Conservation (phyloP, 92 coral and sea anemone genomes). For the Porites rus region DNA sequence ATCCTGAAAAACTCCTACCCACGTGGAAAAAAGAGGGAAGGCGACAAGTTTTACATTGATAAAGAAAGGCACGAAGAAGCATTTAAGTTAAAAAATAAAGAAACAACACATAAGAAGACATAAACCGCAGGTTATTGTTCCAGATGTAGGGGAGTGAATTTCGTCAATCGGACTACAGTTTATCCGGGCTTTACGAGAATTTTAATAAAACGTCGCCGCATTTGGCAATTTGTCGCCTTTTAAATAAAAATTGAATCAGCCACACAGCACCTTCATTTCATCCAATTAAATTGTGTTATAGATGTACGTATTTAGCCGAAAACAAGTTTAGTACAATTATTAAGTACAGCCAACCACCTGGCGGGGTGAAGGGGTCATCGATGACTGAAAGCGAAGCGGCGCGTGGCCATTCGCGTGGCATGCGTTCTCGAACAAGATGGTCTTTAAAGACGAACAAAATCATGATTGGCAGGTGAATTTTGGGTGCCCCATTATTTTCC, state of each 20-base stretch:
- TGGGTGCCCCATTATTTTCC: constrained; percentile 62
- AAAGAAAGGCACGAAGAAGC: constrained; percentile 11
- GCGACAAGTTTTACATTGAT: not conserved
- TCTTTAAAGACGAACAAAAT: constrained; percentile 63
- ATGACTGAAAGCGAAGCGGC: constrained; percentile 56
- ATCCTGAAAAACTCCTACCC: constrained; percentile 13
- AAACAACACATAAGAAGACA: not conserved
- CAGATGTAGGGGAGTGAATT: constrained; percentile 18
- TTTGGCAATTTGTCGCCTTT: constrained; percentile 3
- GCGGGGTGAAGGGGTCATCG: constrained; percentile 56
- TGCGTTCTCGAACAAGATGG: constrained; percentile 52
- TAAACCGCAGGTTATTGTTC: constrained; percentile 31
- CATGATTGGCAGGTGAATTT: constrained; percentile 75
- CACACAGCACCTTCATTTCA: constrained; percentile 70
- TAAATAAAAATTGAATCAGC: constrained; percentile 44
- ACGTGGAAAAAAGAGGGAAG: constrained; percentile 44
- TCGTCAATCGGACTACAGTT: constrained; percentile 22
- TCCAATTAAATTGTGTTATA: constrained; percentile 79
- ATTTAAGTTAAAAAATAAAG: constrained; percentile 20
- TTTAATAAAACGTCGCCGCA: constrained; percentile 29
- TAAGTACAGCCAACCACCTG: constrained; percentile 71
- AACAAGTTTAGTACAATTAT: constrained; percentile 72
- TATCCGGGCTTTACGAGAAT: constrained; percentile 3
- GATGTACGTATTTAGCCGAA: constrained; percentile 56
- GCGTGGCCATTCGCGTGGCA: constrained; percentile 81